Conservation (phyloP, 1,140 invertebrate species). For the Trypoxylus dichotomus region DNA sequence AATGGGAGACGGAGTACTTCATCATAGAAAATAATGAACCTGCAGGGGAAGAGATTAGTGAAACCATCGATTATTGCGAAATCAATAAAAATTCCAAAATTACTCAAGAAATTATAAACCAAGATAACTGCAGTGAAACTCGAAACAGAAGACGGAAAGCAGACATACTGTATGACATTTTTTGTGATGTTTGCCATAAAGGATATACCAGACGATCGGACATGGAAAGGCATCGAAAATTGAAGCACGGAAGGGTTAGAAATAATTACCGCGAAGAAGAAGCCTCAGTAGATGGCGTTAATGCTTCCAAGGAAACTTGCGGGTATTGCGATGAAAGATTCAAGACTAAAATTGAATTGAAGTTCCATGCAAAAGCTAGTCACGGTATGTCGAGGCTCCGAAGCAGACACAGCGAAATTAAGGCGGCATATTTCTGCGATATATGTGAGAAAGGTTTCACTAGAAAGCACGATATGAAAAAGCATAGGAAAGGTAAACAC, state of each 20-base stretch:
- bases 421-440: slow-evolving; percentile 37
- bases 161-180: slow-evolving; percentile 32
- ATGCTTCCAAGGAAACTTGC: slow-evolving; percentile 9
- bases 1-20: neutral
- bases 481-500: slow-evolving; percentile 45
- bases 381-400: slow-evolving; percentile 39
- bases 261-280: neutral
- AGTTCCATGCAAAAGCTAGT: slow-evolving; percentile 46
- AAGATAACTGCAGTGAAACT: neutral
- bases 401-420: slow-evolving; percentile 31
- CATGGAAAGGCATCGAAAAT: slow-evolving; percentile 32
- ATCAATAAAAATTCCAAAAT: neutral
- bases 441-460: slow-evolving; percentile 44
- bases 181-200: slow-evolving; percentile 36
- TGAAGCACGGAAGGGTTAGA: slow-evolving; percentile 22
- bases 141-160: slow-evolving; percentile 18
- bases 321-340: slow-evolving; percentile 33
- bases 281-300: neutral
- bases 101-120: neutral
- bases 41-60: neutral
- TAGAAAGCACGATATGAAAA: slow-evolving; percentile 44
- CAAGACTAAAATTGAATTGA: slow-evolving; percentile 37
- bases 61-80: neutral
- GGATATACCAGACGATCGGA: slow-evolving; percentile 33
- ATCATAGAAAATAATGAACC: neutral